Conservation (phyloP, 1,140 invertebrate genomes). For the Xylocopa sonorina region DNA sequence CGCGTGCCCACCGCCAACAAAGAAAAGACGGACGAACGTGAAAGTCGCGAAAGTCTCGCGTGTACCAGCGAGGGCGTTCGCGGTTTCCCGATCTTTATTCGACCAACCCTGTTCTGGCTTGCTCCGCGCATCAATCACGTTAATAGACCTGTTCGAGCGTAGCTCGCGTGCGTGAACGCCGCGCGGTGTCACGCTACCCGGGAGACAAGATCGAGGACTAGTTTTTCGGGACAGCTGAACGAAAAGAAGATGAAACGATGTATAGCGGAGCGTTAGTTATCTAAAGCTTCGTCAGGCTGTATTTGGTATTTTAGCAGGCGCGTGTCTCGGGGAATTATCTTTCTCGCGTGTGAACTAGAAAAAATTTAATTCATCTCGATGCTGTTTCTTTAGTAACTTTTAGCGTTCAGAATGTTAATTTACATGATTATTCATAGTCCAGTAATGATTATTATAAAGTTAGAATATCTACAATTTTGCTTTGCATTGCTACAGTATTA, state of each 20-base stretch:
- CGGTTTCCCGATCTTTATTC: conserved; percentile 31
- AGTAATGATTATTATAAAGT: too few relatives aligned
- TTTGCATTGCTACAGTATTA: neutral
- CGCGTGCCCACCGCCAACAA: conserved; percentile 24
- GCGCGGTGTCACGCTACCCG: neutral
- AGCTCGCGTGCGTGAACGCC: conserved; percentile 7
- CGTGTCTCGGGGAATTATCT: too few relatives aligned
- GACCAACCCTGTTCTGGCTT: conserved; percentile 14
- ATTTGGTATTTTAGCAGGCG: too few relatives aligned
- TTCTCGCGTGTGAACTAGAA: neutral
- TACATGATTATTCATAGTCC: too few relatives aligned
- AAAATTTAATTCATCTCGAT: too few relatives aligned
- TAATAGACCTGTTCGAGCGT: conserved; percentile 49
- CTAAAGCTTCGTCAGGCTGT: neutral
- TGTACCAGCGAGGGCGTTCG: conserved; percentile 38
- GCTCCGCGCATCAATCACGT: conserved; percentile 51
- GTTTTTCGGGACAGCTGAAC: neutral
- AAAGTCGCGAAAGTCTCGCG: conserved; percentile 58
- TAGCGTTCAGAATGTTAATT: neutral
- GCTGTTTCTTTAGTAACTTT: too few relatives aligned
- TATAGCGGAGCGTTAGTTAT: neutral
- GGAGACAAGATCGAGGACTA: neutral
- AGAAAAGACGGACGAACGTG: conserved; percentile 42
- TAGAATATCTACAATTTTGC: neutral
- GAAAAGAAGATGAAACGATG: neutral